Evolutionary conservation across 1,140 invertebrate genomes (phyloP).

Genomic region (Nebria ingens): DNA sequence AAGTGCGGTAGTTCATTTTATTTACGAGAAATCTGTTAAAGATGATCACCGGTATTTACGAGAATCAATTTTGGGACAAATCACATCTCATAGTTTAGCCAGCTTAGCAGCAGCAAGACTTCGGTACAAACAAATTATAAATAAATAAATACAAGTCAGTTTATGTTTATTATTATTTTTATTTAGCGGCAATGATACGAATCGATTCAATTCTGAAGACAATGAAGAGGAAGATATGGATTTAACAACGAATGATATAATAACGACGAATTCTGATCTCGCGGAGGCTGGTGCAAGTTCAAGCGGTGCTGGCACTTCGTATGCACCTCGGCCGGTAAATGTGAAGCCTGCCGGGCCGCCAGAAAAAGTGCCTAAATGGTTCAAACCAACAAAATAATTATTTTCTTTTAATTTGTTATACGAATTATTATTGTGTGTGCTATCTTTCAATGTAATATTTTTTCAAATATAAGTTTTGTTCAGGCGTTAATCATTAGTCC

Average conservation of each 20-base stretch:
- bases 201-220: constrained; percentile 11
- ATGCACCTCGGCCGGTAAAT: constrained; percentile 21
- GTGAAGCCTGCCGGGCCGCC: constrained; percentile 18
- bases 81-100: constrained; percentile 36
- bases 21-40: constrained; percentile 30
- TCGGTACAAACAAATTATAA: background rate
- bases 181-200: constrained; percentile 23
- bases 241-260: constrained; percentile 16
- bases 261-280: constrained; percentile 11
- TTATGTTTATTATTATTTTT: constrained; percentile 13
- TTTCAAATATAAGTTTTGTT: no score
- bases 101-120: constrained; percentile 33
- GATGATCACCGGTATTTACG: constrained; percentile 28
- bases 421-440: no score
- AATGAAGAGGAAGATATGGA: constrained; percentile 15
- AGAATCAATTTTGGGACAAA: constrained; percentile 35
- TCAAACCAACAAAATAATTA: constrained; percentile 31
- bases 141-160: background rate
- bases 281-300: constrained; percentile 26
- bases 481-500: no score
- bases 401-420: no score
- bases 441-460: no score
- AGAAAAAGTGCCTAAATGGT: constrained; percentile 37
- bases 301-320: constrained; percentile 17
- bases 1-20: constrained; percentile 63